These are phyloP conservation scores for Ciconia stormi DNA, from an alignment of 2,113 vertebrate species.

Conservation along the genomic window DNA sequence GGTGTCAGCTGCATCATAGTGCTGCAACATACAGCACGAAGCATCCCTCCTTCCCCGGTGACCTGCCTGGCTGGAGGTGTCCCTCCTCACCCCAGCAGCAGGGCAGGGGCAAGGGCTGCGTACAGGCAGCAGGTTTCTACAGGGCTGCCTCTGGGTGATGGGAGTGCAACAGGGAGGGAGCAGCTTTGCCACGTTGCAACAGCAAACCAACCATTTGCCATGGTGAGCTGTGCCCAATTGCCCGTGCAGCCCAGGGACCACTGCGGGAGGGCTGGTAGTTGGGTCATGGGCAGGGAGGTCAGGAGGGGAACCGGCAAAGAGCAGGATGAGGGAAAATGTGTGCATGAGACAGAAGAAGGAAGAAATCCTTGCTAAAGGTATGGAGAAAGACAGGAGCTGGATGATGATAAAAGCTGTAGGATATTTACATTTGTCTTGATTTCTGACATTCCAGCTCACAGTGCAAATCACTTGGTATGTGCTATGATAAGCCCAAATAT, in stretches of 20 bases:
- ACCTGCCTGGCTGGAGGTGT: not conserved
- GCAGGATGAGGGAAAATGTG: accelerated
- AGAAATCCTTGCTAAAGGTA: not conserved
- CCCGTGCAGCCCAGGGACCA: accelerated
- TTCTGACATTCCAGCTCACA: not conserved
- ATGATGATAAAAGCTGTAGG: not conserved
- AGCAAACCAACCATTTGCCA: not conserved
- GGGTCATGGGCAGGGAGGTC: not conserved
- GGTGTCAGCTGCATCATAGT: not conserved
- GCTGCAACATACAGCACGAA: accelerated
- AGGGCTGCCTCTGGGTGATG: not conserved
- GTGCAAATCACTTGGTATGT: not conserved
- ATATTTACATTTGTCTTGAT: not conserved
- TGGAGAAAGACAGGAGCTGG: not conserved
- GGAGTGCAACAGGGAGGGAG: not conserved
- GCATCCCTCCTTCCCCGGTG: not conserved
- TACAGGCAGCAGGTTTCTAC: not conserved
- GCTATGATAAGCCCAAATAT: not conserved
- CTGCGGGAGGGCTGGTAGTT: not conserved
- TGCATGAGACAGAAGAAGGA: not conserved
- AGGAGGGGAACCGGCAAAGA: not conserved
- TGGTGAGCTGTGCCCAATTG: not conserved
- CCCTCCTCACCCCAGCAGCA: not conserved
- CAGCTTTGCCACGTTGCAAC: accelerated
- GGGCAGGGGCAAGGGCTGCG: not conserved